phyloP scores from a whole-genome alignment of 2,113 vertebrate genomes.

The Gobio gobio region DNA sequence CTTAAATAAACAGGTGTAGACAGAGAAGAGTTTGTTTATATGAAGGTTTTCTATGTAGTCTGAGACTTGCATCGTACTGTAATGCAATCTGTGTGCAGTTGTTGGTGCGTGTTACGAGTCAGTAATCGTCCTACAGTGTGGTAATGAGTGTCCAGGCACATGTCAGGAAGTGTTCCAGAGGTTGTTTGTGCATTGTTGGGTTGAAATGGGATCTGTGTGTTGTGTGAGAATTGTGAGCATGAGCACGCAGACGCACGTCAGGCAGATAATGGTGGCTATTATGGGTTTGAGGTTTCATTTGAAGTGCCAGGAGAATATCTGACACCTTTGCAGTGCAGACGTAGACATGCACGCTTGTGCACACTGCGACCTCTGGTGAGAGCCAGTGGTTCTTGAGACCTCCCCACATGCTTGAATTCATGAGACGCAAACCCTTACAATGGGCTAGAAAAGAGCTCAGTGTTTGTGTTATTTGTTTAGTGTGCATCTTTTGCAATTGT shows the following conservation, averaged over 20 bases:
- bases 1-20: constrained; percentile 26
- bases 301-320: constrained; percentile 30
- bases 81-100: constrained; percentile 33
- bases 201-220: constrained; percentile 43
- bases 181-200: constrained; percentile 50
- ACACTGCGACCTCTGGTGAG: neutral
- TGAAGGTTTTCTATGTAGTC: constrained; percentile 18
- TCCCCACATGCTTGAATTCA: neutral
- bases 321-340: constrained; percentile 19
- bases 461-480: neutral
- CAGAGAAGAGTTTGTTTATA: constrained; percentile 24
- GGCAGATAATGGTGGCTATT: constrained; percentile 69
- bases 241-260: constrained; percentile 46
- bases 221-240: constrained; percentile 47
- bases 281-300: constrained; percentile 57
- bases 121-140: constrained; percentile 54
- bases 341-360: neutral
- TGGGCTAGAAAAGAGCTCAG: neutral
- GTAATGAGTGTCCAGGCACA: constrained; percentile 55
- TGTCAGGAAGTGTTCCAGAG: constrained; percentile 38
- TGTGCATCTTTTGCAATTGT: neutral
- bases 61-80: neutral
- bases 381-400: neutral
- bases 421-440: neutral
- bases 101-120: constrained; percentile 53